A percentile compares a stretch with the other conserved stretches of the same genome.
Conservation (phyloP, 2,888 invertebrate genomes). For the Blomia tropicalis region DNA sequence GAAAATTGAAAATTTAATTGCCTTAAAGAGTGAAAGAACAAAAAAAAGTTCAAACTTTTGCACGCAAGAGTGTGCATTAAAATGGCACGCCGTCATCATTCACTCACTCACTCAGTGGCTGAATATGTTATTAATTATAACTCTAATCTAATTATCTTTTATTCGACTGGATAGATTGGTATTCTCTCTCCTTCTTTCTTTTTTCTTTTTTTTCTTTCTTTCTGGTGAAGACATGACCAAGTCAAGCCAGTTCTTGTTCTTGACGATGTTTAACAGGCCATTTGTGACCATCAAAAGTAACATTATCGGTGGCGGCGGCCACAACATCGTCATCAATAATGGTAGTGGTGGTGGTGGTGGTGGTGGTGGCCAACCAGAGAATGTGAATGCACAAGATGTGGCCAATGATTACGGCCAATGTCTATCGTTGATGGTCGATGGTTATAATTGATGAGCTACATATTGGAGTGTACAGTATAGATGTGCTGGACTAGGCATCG, state of each 20-base stretch:
- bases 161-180: neutral
- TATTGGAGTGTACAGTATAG: too few species aligned
- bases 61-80: neutral
- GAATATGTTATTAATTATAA: slow-evolving; percentile 9
- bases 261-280: too few species aligned
- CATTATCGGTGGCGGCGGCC: too few species aligned
- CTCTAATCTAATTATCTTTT: slow-evolving; percentile 9
- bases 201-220: too few species aligned
- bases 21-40: slow-evolving; percentile 21
- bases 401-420: slow-evolving; percentile 11
- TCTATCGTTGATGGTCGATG: neutral
- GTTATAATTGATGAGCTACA: neutral
- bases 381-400: neutral
- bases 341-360: too few species aligned
- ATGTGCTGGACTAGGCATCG: too few species aligned
- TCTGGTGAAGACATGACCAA: too few species aligned
- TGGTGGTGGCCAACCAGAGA: neutral
- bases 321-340: too few species aligned
- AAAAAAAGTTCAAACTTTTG: slow-evolving; percentile 23
- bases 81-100: neutral
- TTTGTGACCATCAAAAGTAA: too few species aligned
- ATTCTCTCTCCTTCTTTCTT: too few species aligned
- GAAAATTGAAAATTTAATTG: neutral
- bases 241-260: too few species aligned
- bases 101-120: too few species aligned